A percentile compares a stretch with the other conserved stretches of the same genome.
Conservation (phyloP, 2,113 vertebrate genomes). For the Caretta caretta region DNA sequence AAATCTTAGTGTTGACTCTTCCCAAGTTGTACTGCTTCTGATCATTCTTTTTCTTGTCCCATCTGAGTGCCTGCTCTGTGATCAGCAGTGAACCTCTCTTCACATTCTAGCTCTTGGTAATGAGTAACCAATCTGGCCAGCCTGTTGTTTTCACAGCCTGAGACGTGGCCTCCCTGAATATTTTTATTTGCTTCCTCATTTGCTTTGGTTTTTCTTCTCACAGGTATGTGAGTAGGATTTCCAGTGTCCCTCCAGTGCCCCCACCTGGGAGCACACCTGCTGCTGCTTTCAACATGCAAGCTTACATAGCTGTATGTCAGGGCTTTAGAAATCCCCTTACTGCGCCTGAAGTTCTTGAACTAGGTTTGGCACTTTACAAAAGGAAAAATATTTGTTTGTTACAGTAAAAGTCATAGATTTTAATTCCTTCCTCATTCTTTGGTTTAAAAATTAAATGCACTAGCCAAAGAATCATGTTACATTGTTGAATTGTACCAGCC, state of each 20-base stretch:
- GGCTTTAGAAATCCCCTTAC: neutral
- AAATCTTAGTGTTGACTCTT: neutral
- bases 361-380: neutral
- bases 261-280: conserved; percentile 28
- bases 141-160: conserved; percentile 57
- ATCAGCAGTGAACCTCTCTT: neutral
- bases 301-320: fast-evolving
- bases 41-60: neutral
- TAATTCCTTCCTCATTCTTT: neutral
- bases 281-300: fast-evolving
- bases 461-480: neutral
- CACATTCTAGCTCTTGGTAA: conserved; percentile 60
- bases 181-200: conserved; percentile 77
- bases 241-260: neutral
- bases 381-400: neutral
- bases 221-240: neutral
- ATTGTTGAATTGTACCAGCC: neutral
- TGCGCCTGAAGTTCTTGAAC: neutral
- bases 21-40: neutral
- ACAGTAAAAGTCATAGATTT: neutral
- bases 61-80: neutral
- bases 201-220: neutral
- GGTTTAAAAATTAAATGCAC: neutral
- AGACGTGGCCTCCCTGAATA: conserved; percentile 47
- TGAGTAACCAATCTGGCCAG: conserved; percentile 75